Percentiles rank a stretch among this genome's conserved stretches.
Conservation (phyloP, 1,140 invertebrate genomes). For the Papilio dardanus region DNA sequence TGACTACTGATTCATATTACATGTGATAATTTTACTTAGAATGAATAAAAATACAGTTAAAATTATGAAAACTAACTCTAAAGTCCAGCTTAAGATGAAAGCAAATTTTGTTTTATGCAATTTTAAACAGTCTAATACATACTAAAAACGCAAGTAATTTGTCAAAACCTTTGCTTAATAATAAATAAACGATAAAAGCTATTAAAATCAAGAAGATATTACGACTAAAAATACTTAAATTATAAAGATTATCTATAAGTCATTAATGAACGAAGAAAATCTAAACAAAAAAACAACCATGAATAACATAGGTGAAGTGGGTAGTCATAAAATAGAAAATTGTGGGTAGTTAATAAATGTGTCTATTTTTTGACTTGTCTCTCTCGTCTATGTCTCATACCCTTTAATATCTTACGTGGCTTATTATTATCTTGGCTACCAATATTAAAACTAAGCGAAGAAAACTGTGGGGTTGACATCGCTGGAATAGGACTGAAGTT, state of each 20-base stretch:
- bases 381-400: conserved; percentile 1
- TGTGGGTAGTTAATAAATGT: not conserved
- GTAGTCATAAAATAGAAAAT: not conserved
- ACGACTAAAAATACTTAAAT: not conserved
- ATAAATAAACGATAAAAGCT: not conserved
- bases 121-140: not conserved
- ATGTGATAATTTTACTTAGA: not conserved
- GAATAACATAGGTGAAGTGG: too few relatives aligned
- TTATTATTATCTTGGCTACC: not conserved
- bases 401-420: not conserved
- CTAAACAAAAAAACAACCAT: not conserved
- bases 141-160: not conserved
- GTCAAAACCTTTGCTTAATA: not conserved
- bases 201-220: not conserved
- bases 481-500: not conserved
- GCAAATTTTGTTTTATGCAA: not conserved
- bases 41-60: not conserved
- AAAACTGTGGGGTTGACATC: not conserved
- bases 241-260: not conserved
- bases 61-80: not conserved
- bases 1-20: not conserved
- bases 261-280: not conserved
- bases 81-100: not conserved
- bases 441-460: not conserved
- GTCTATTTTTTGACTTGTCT: not conserved